Conservation (phyloP, 2,888 invertebrate species). For the Agapostemon virescens region DNA sequence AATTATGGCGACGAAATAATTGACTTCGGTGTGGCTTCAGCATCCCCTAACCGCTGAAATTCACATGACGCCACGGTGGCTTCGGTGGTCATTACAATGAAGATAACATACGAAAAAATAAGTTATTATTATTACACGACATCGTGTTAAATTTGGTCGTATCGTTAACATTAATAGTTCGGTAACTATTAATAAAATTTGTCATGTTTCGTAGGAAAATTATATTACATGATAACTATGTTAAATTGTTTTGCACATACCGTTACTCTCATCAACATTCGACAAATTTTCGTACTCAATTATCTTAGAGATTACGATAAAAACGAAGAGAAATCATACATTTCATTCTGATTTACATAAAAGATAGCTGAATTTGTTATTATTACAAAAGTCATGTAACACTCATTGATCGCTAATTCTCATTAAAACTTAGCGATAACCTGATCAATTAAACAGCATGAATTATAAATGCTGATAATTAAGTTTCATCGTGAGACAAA, state of each 20-base stretch:
- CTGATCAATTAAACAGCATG: background rate
- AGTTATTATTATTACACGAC: background rate
- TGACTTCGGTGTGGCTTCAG: background rate
- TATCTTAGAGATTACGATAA: no score
- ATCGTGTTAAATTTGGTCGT: background rate
- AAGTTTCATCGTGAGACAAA: slow-evolving; percentile 46
- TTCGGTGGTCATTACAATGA: background rate
- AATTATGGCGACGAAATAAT: background rate
- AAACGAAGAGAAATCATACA: no score
- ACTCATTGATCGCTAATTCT: background rate
- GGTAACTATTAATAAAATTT: no score
- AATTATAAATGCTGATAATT: slow-evolving; percentile 35
- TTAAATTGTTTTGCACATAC: no score
- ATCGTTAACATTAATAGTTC: no score
- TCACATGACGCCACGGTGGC: background rate
- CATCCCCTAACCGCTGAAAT: background rate
- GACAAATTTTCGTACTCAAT: no score
- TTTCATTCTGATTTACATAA: no score
- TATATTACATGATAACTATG: no score
- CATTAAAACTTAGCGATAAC: slow-evolving; percentile 5
- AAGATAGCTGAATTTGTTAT: no score
- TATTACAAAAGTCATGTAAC: no score
- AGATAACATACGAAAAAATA: background rate
- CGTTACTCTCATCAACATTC: no score
- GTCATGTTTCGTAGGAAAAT: no score